A percentile compares a stretch with the other conserved stretches of the same genome.
These are phyloP conservation scores for Nomada hirtipes DNA, from an alignment of 2,888 invertebrate species.

Conservation along the genomic window DNA sequence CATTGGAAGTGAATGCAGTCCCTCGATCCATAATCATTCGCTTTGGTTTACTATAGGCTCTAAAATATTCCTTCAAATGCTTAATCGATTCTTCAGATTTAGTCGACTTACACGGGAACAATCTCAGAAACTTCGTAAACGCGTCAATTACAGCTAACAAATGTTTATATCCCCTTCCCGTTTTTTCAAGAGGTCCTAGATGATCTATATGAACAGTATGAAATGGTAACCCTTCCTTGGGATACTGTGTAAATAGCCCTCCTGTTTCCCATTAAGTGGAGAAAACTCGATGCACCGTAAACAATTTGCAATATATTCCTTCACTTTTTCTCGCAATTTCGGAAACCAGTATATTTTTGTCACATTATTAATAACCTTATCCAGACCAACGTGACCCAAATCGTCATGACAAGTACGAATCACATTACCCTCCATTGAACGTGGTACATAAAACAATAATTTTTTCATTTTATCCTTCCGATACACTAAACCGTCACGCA, in stretches of 20 bases:
- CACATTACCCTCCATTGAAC: slow-evolving; percentile 16
- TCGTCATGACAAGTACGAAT: slow-evolving; percentile 28
- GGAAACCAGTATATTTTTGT: slow-evolving; percentile 19
- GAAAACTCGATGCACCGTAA: slow-evolving; percentile 16
- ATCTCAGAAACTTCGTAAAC: slow-evolving; percentile 19
- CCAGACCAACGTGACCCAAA: slow-evolving; percentile 5
- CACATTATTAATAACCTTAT: slow-evolving; percentile 18
- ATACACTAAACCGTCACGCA: slow-evolving; percentile 9
- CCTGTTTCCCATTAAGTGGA: neutral
- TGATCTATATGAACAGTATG: neutral
- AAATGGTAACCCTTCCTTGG: neutral
- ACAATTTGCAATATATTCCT: slow-evolving; percentile 13
- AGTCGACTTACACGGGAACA: slow-evolving; percentile 21
- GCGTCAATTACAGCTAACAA: slow-evolving; percentile 22
- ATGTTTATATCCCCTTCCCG: neutral
- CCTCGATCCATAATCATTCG: slow-evolving; percentile 6
- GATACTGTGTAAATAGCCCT: neutral
- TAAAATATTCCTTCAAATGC: slow-evolving; percentile 16
- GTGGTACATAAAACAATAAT: slow-evolving; percentile 25
- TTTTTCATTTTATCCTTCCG: slow-evolving; percentile 8
- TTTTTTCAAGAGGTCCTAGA: slow-evolving; percentile 9
- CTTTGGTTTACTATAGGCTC: neutral
- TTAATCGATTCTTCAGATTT: neutral
- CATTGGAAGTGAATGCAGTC: neutral
- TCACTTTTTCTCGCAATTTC: slow-evolving; percentile 1